Percentiles rank a stretch among this genome's conserved stretches.
These are phyloP conservation scores for Palythoa grandiflora DNA, from an alignment of 92 coral and sea anemone species.

Conservation along the genomic window DNA sequence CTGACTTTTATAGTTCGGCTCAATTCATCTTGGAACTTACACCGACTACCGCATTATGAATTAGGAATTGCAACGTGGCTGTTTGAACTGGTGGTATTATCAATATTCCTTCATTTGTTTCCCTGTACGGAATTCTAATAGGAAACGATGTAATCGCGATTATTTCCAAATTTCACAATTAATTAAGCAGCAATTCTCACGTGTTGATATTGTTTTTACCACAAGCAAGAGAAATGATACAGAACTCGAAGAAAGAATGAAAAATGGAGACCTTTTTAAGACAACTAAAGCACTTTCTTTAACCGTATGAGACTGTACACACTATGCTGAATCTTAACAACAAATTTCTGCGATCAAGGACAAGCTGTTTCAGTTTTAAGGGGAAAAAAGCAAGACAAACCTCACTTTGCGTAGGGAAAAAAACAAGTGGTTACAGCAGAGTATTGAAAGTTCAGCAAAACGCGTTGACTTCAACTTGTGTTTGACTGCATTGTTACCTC, in stretches of 20 bases:
- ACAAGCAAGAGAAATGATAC: background rate
- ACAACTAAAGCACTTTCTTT: too few relatives aligned
- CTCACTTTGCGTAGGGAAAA: background rate
- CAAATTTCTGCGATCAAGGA: too few relatives aligned
- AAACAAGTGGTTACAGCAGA: background rate
- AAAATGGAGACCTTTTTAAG: background rate
- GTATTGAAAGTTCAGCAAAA: background rate
- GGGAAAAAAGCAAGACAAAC: background rate
- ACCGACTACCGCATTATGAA: slow-evolving; percentile 15
- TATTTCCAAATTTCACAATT: slow-evolving; percentile 4
- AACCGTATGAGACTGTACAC: too few relatives aligned
- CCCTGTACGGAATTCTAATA: background rate
- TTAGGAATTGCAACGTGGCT: slow-evolving; percentile 30
- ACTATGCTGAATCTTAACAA: too few relatives aligned
- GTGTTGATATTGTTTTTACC: slow-evolving; percentile 3
- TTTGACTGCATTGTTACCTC: background rate
- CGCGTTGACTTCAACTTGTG: background rate
- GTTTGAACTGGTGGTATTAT: background rate
- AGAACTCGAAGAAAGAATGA: background rate
- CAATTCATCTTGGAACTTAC: background rate
- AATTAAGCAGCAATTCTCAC: slow-evolving; percentile 20
- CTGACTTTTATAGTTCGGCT: background rate
- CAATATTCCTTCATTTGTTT: background rate
- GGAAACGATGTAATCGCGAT: background rate
- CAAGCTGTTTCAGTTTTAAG: too few relatives aligned